These are phyloP conservation scores for Nemoura dubitans DNA, from an alignment of 2,888 invertebrate genomes.

Conservation along the genomic window DNA sequence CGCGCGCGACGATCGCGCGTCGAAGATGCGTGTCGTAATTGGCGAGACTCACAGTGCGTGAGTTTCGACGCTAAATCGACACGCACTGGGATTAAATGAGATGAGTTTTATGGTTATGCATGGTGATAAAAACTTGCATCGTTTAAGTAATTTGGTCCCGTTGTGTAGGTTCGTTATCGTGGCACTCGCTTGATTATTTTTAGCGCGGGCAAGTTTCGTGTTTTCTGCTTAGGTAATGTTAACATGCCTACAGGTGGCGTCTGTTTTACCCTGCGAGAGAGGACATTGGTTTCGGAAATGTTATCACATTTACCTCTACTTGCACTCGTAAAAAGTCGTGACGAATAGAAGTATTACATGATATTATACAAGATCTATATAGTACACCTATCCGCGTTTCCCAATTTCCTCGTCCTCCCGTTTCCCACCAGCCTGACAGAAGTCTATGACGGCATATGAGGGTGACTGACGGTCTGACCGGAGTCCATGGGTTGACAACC, in stretches of 20 bases:
- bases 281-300: background rate
- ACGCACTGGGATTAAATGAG: background rate
- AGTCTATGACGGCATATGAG: too few relatives aligned
- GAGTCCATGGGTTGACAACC: too few relatives aligned
- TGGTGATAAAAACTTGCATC: background rate
- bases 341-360: too few relatives aligned
- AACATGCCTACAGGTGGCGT: background rate
- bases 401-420: too few relatives aligned
- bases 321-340: background rate
- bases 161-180: background rate
- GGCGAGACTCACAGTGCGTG: background rate
- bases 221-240: background rate
- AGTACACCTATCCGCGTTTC: too few relatives aligned
- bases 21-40: background rate
- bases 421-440: too few relatives aligned
- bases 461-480: too few relatives aligned
- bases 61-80: background rate
- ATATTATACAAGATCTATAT: too few relatives aligned
- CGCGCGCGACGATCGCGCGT: background rate
- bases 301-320: background rate
- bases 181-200: background rate
- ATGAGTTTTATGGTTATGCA: background rate
- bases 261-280: background rate
- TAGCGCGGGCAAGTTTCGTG: background rate
- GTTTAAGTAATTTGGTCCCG: background rate